These are phyloP conservation scores for Phymastichus coffea DNA, from an alignment of 1,140 invertebrate genomes.

Conservation along the genomic window DNA sequence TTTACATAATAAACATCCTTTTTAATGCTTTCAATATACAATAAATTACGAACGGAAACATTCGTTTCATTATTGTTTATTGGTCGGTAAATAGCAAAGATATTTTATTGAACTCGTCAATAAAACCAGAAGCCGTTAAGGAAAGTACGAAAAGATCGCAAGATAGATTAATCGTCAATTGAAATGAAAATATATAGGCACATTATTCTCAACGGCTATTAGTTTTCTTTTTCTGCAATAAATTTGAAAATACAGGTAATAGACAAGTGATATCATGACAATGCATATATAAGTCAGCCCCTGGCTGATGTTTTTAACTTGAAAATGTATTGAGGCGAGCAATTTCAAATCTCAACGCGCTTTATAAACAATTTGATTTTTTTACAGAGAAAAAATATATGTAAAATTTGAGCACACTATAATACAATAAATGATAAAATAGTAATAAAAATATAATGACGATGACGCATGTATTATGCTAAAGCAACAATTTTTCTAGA, in stretches of 20 bases:
- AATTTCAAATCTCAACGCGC: background rate
- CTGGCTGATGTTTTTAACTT: background rate
- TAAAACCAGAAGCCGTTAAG: background rate
- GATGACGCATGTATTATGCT: conserved; percentile 6
- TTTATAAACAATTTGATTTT: conserved; percentile 1
- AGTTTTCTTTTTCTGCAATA: conserved; percentile 8
- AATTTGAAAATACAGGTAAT: conserved; percentile 2
- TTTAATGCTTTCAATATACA: conserved; percentile 1
- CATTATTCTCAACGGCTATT: conserved; percentile 11
- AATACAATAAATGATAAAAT: conserved; percentile 10
- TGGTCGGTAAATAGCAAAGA: conserved; percentile 15
- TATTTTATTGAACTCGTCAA: conserved; percentile 4
- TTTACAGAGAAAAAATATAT: background rate
- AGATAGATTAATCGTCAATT: background rate
- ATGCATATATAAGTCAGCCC: conserved; percentile 7
- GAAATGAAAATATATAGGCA: conserved; percentile 5
- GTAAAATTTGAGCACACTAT: too few relatives aligned
- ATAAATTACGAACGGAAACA: conserved; percentile 4
- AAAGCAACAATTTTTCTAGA: conserved; percentile 14
- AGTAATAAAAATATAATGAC: conserved; percentile 5
- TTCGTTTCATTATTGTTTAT: conserved; percentile 9
- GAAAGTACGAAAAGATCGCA: background rate
- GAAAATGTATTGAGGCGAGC: background rate
- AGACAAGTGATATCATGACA: conserved; percentile 13
- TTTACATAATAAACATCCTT: background rate